Base-by-base conservation (phyloP, 2,888 invertebrate species). In the Caenorhabditis sp. region DNA sequence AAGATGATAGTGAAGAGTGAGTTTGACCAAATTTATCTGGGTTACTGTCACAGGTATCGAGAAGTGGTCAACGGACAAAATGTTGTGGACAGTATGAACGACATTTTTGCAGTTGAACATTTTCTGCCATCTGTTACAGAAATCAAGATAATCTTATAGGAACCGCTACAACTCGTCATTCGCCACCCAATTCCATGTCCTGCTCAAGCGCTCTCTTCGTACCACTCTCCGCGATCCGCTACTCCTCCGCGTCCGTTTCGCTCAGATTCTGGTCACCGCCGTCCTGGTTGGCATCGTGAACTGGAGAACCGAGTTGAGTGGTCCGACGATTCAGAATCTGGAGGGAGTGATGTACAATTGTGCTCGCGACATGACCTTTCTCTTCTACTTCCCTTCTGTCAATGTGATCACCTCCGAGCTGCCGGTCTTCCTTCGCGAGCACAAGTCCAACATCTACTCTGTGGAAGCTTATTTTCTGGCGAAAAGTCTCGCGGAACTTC, bases 341-440 rank as follows among this genome's bases (percentile, higher is more conserved):
- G 90, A 90, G 56, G 90, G 90, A n/a, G 85, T 89, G 16, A 82
- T 90, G 68, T 90, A 87, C 84, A 90, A 90, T 80, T 86, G 86
- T 49, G 88, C 85, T 10, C 79, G 90, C 10, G 90, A 96, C 92
- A 96, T 96, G 95, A 97, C 97, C 6, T 97, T 97, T 93, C 96
- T 96, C 91, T 97, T 96, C 93, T 95, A 96, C 16, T 96, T 97
- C 92, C 96, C 96, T 79, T 97, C 97, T 31, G 95, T 97, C 83
- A 96, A 95, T 93, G 97, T 97, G 93, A 95, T 97, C 93, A 96
- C 96, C 89, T 94, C 95, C 0, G 97, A 97, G 92, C 93, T 96
- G 41, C 96, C 96, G 0, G 95, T 97, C 83, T 97, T 97, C 92
- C 94, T 96, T 86, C 94, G 96, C 16, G 97, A 97, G 92, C 95